Conservation (phyloP, 2,888 invertebrate genomes). For the Asteroscopus sphinx region DNA sequence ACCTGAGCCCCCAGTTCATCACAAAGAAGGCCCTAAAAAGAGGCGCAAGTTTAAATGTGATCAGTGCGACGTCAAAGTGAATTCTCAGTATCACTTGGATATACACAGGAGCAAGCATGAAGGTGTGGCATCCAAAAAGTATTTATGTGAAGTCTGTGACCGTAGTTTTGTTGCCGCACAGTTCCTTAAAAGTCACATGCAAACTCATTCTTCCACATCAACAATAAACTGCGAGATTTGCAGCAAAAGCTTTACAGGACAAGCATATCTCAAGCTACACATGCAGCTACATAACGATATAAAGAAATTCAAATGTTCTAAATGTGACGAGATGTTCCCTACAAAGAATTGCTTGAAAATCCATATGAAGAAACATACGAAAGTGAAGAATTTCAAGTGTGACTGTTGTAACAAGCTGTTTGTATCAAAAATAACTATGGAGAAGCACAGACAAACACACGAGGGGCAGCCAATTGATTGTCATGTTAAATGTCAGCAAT, state of each 20-base stretch:
- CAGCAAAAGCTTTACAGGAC: conserved; percentile 83
- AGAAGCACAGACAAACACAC: conserved; percentile 82
- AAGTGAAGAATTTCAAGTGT: conserved; percentile 87
- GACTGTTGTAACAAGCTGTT: conserved; percentile 84
- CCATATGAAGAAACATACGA: conserved; percentile 87
- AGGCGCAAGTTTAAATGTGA: conserved; percentile 85
- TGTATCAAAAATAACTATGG: conserved; percentile 87
- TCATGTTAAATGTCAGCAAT: conserved; percentile 84
- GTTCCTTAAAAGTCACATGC: conserved; percentile 87
- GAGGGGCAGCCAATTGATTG: conserved; percentile 85
- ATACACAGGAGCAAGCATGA: conserved; percentile 86
- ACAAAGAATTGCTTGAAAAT: conserved; percentile 86
- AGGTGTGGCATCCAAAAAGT: conserved; percentile 81
- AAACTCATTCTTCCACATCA: conserved; percentile 81
- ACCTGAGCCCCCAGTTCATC: conserved; percentile 66
- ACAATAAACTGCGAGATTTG: conserved; percentile 87
- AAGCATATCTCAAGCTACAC: conserved; percentile 84
- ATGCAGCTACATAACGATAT: conserved; percentile 87
- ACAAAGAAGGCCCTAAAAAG: conserved; percentile 81
- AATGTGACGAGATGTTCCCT: conserved; percentile 86
- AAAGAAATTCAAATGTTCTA: conserved; percentile 85
- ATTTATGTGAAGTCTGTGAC: conserved; percentile 83
- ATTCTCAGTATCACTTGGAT: conserved; percentile 85
- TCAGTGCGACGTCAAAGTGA: conserved; percentile 86
- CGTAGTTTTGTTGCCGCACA: conserved; percentile 86